phyloP scores from a whole-genome alignment of 2,888 invertebrate species.

The Tenthredo notha region DNA sequence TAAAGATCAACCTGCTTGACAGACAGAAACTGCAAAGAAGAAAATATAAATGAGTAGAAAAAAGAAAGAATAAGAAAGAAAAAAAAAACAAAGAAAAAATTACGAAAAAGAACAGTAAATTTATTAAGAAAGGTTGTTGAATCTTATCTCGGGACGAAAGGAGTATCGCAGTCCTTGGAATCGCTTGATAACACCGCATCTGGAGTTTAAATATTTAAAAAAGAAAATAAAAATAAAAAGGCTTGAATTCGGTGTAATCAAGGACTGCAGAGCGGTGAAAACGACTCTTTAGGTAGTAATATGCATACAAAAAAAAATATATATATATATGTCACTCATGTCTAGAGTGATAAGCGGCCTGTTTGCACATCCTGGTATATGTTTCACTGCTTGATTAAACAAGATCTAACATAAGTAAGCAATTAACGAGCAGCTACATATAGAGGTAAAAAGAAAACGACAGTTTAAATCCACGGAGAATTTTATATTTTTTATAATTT shows the following conservation, averaged over 20 bases:
- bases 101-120: neutral
- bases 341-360: slow-evolving; percentile 28
- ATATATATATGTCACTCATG: neutral
- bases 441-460: neutral
- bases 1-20: slow-evolving; percentile 1
- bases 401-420: slow-evolving; percentile 14
- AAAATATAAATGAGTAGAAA: neutral
- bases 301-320: neutral
- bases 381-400: slow-evolving; percentile 15
- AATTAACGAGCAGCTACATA: neutral
- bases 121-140: neutral
- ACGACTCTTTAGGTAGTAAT: neutral
- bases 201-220: slow-evolving; percentile 21
- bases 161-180: slow-evolving; percentile 18
- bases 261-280: neutral
- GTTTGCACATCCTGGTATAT: slow-evolving; percentile 31
- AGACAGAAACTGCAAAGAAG: neutral
- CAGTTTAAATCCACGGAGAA: neutral
- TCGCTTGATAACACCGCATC: slow-evolving; percentile 27
- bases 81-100: neutral
- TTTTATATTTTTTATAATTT: neutral
- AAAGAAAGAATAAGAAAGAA: neutral
- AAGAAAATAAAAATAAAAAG: neutral
- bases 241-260: slow-evolving; percentile 9
- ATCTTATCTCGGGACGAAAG: neutral